phyloP scores from a whole-genome alignment of 2,888 invertebrate genomes.

The Scaptomyza tumidula region DNA sequence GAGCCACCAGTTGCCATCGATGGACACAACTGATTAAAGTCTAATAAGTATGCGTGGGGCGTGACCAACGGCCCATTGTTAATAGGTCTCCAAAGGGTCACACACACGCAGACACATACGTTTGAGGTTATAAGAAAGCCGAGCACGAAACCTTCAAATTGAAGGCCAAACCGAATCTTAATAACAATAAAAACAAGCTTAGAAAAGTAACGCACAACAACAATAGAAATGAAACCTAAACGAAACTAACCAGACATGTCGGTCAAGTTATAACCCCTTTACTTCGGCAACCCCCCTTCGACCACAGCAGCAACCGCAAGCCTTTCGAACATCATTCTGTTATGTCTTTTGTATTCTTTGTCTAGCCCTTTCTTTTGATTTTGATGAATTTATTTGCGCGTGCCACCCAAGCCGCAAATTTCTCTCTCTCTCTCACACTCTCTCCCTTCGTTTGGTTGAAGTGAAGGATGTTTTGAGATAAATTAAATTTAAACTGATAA shows the following conservation, averaged over 20 bases:
- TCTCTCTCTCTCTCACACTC: neutral
- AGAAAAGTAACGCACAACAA: conserved; percentile 52
- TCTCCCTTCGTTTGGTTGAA: conserved; percentile 1
- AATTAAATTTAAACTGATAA: conserved; percentile 79
- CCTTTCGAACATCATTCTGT: conserved; percentile 8
- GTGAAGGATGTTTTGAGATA: conserved; percentile 53
- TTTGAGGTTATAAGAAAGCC: conserved; percentile 38
- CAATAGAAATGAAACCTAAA: conserved; percentile 23
- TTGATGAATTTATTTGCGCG: conserved; percentile 71
- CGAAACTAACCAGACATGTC: conserved; percentile 39
- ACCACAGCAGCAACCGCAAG: too few species aligned
- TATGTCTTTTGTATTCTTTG: conserved; percentile 25
- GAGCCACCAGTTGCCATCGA: conserved; percentile 71
- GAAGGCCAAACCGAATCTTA: conserved; percentile 66
- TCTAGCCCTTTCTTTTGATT: conserved; percentile 61
- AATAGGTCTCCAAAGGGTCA: conserved; percentile 70
- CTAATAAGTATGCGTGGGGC: conserved; percentile 77
- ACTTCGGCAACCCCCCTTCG: neutral
- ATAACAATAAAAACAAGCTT: conserved; percentile 69
- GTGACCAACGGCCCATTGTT: conserved; percentile 64
- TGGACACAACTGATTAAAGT: conserved; percentile 75
- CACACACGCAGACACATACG: conserved; percentile 29
- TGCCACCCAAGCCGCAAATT: neutral
- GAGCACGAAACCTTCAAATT: conserved; percentile 64
- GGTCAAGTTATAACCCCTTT: neutral